Percentiles rank a stretch among this genome's conserved stretches.
Evolutionary conservation across 1,140 invertebrate genomes (phyloP).

Genomic region (Meloidogyne hapla): DNA sequence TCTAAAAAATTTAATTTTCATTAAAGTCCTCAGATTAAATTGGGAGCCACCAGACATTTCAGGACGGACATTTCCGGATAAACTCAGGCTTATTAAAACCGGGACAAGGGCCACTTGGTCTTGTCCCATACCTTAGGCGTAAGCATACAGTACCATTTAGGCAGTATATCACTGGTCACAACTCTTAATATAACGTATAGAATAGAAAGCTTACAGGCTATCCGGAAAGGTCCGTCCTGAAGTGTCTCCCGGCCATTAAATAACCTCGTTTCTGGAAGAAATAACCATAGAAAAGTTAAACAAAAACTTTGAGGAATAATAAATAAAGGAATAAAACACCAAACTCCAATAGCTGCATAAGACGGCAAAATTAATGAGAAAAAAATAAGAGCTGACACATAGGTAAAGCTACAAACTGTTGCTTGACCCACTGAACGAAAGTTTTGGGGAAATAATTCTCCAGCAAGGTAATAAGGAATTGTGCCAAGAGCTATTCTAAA

Average conservation of each 20-base stretch:
- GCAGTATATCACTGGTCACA: no score
- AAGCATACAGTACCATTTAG: no score
- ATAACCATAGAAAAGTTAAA: constrained; percentile 10
- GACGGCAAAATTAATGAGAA: constrained; percentile 7
- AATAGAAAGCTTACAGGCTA: no score
- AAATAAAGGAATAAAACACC: constrained; percentile 21
- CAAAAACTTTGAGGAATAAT: constrained; percentile 18
- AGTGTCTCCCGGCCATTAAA: background rate
- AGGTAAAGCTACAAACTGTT: background rate
- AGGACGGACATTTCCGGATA: no score
- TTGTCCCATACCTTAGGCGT: no score
- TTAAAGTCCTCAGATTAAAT: no score
- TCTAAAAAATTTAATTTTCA: background rate
- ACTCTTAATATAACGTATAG: no score
- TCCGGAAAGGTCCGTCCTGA: no score
- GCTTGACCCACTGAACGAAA: constrained; percentile 24
- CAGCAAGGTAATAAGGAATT: constrained; percentile 17
- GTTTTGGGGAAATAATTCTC: constrained; percentile 24
- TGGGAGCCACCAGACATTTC: no score
- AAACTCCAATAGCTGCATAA: constrained; percentile 12
- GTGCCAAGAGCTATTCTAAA: constrained; percentile 16
- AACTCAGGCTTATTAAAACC: no score
- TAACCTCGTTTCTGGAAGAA: constrained; percentile 21
- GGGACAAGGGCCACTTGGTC: no score
- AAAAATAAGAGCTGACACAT: constrained; percentile 2